These are phyloP conservation scores for Autographa pulchrina DNA, from an alignment of 2,888 invertebrate species.

Conservation along the genomic window DNA sequence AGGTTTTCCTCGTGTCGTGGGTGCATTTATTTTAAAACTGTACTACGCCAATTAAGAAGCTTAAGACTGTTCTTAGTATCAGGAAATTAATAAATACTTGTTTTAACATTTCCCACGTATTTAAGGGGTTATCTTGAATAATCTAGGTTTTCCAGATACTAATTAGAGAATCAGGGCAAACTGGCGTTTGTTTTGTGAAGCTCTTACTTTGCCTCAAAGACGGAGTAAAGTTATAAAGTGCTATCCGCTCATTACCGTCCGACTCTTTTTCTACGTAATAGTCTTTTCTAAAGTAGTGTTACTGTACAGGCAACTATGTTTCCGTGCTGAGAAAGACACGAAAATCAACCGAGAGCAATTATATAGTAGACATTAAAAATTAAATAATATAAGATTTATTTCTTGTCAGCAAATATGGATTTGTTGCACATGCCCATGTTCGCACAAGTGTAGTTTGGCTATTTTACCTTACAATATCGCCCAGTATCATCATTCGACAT, in stretches of 20 bases:
- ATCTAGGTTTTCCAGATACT: not conserved
- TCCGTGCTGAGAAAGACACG: not conserved
- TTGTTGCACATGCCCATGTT: too few relatives aligned
- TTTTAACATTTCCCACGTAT: not conserved
- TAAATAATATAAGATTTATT: too few relatives aligned
- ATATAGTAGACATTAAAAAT: too few relatives aligned
- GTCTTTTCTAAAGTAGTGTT: not conserved
- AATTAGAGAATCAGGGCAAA: not conserved
- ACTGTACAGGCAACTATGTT: not conserved
- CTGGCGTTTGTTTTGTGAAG: slow-evolving; percentile 4
- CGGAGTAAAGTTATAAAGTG: slow-evolving; percentile 4
- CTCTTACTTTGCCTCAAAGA: slow-evolving; percentile 4
- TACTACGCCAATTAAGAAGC: not conserved
- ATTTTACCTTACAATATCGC: too few relatives aligned
- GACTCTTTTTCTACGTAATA: not conserved
- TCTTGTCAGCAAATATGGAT: too few relatives aligned
- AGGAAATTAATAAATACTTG: not conserved
- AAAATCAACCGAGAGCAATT: not conserved
- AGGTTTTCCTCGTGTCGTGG: not conserved
- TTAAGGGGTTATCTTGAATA: not conserved
- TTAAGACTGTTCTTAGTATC: not conserved
- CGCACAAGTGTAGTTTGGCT: too few relatives aligned
- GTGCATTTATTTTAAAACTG: not conserved
- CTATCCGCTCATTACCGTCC: not conserved
- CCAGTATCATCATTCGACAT: too few relatives aligned